phyloP scores from a whole-genome alignment of 2,113 vertebrate genomes.

The Salminus brasiliensis region DNA sequence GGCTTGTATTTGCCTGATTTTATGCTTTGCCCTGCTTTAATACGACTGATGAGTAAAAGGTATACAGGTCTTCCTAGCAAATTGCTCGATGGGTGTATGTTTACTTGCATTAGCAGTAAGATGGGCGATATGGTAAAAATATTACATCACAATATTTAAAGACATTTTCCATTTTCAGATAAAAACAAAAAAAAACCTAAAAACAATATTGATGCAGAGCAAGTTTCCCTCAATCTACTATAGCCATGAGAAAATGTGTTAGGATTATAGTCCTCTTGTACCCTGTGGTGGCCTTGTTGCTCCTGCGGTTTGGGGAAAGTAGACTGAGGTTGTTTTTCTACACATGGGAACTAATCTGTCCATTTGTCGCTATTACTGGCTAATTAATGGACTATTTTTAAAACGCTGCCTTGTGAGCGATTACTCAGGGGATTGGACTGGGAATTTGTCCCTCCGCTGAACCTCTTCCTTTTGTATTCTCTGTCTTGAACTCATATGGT shows the following conservation, averaged over 20 bases:
- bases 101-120: background rate
- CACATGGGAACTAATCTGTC: conserved; percentile 17
- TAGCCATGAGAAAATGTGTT: background rate
- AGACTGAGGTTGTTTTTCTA: background rate
- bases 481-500: conserved; percentile 11
- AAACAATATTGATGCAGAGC: background rate
- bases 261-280: background rate
- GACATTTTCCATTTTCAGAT: too few species aligned
- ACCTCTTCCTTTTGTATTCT: conserved; percentile 17
- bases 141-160: too few species aligned
- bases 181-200: too few species aligned
- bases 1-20: too few species aligned
- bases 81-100: too few species aligned
- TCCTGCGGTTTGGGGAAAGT: background rate
- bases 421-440: conserved; percentile 19
- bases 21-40: too few species aligned
- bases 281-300: background rate
- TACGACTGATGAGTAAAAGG: too few species aligned
- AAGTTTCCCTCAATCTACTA: background rate
- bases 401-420: conserved; percentile 11
- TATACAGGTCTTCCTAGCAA: too few species aligned
- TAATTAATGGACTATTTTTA: conserved; percentile 15
- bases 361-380: conserved; percentile 15
- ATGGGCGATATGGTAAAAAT: too few species aligned
- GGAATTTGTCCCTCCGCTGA: conserved; percentile 42